These are phyloP conservation scores for Thelaira solivaga DNA, from an alignment of 2,888 invertebrate species.

Conservation along the genomic window DNA sequence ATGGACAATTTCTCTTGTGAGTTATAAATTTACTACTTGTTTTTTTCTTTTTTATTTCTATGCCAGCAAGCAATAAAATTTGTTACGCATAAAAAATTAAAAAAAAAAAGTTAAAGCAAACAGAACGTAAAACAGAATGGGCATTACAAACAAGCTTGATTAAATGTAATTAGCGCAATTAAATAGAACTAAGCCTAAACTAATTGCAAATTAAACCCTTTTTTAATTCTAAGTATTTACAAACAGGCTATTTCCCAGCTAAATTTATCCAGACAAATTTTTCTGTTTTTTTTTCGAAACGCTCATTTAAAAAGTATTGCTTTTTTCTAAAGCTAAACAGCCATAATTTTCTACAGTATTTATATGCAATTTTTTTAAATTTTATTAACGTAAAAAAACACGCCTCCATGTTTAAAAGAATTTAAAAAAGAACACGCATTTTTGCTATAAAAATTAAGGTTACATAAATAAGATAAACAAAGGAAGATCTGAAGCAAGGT, in stretches of 20 bases:
- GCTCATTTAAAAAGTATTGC: conserved; percentile 28
- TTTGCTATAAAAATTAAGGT: conserved; percentile 60
- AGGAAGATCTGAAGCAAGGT: too few relatives aligned
- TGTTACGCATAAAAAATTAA: conserved; percentile 25
- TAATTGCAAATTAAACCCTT: conserved; percentile 50
- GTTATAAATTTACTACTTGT: too few relatives aligned
- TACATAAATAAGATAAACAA: conserved; percentile 44
- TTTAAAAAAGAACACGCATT: conserved; percentile 61
- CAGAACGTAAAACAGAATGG: neutral
- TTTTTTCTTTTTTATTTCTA: neutral
- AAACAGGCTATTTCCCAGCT: conserved; percentile 32
- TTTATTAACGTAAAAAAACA: conserved; percentile 23
- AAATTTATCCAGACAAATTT: neutral
- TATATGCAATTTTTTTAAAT: conserved; percentile 39
- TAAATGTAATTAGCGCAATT: conserved; percentile 60
- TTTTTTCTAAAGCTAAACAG: neutral
- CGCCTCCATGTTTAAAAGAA: conserved; percentile 53
- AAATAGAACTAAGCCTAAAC: conserved; percentile 53
- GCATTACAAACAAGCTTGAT: conserved; percentile 48
- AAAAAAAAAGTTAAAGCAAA: neutral
- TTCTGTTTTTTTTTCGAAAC: neutral
- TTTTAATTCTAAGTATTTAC: conserved; percentile 37
- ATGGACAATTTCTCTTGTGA: too few relatives aligned
- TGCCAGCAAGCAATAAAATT: conserved; percentile 29
- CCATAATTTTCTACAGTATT: conserved; percentile 49